Evolutionary conservation across 2,888 invertebrate species (phyloP), one percentile per base, ranked within the genome.

Genomic region (Mythimna ferrago): DNA sequence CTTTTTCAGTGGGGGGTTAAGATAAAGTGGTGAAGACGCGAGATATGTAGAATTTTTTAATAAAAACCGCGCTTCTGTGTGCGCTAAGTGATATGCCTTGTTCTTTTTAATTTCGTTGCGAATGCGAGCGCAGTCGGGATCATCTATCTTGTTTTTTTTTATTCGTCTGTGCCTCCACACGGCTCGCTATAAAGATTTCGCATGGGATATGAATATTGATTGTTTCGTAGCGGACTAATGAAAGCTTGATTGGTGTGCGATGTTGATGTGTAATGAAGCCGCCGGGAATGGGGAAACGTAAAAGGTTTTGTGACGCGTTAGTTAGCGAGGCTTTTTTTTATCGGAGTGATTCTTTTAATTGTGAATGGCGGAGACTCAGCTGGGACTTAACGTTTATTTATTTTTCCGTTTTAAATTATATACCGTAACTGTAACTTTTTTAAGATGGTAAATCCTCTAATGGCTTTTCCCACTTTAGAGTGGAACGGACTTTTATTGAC

Each of bases 201-300:
- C 96, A 94, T 95, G 95, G 95, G 95, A 96, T 95, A 95, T 96
- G 94, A 94, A 95, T 96, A 96, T 96, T 96, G 96, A 96, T 96
- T 95, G 95, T 95, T 90, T 89, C 91, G 89, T 83, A 87, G 82
- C 86, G 82, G 86, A 92, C 92, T 96, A 95, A 96, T 95, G 96
- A 95, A 95, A 92, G 92, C 94, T 92, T 93, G 95, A 96, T 96
- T 95, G 95, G 95, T 93, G 89, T 90, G 90, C 90, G 91, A 90
- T 88, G 93, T 88, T 90, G 94, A 94, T 94, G 93, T 94, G 95
- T 94, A 94, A 92, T 92, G 90, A 92, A 92, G 87, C 87, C 89
- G 74, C 85, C 76, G 83, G 91, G 89, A 89, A 82, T 83, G 85
- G 90, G 92, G 92, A 89, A 84, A 78, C 84, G 86, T 90, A 89